Percentiles rank a stretch among this genome's conserved stretches.
Evolutionary conservation across 1,140 invertebrate species (phyloP).

Genomic region (Lasioglossum baleicum): DNA sequence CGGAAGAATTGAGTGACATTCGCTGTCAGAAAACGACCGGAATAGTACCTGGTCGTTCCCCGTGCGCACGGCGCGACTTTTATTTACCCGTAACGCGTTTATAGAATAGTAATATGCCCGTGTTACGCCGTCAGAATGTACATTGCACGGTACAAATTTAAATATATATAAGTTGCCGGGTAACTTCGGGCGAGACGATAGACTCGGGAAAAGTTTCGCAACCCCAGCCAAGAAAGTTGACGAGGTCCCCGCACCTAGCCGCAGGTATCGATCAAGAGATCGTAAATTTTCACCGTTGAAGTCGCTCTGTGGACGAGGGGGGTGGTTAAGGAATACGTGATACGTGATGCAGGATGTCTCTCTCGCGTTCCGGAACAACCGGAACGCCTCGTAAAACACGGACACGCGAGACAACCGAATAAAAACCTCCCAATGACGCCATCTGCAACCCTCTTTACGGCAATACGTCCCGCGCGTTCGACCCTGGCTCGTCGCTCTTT

Average conservation of each 20-base stretch:
- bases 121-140: background rate
- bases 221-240: background rate
- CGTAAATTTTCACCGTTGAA: conserved; percentile 25
- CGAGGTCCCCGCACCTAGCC: conserved; percentile 7
- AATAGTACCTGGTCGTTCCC: too few species aligned
- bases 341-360: conserved; percentile 5
- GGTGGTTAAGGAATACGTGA: background rate
- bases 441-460: conserved; percentile 65
- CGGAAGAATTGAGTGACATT: too few species aligned
- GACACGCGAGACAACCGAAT: conserved; percentile 59
- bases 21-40: too few species aligned
- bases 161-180: conserved; percentile 20
- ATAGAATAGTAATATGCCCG: background rate
- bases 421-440: conserved; percentile 65
- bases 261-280: conserved; percentile 27
- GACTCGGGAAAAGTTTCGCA: background rate
- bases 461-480: conserved; percentile 42
- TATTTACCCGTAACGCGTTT: background rate
- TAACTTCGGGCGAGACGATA: background rate
- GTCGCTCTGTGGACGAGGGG: background rate
- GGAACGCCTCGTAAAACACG: conserved; percentile 64
- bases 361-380: conserved; percentile 39
- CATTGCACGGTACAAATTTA: conserved; percentile 7
- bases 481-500: conserved; percentile 11
- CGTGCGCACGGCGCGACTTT: background rate